Evolutionary conservation across 2,888 invertebrate genomes (phyloP).

Genomic region (Zhuqinia jingwanae): DNA sequence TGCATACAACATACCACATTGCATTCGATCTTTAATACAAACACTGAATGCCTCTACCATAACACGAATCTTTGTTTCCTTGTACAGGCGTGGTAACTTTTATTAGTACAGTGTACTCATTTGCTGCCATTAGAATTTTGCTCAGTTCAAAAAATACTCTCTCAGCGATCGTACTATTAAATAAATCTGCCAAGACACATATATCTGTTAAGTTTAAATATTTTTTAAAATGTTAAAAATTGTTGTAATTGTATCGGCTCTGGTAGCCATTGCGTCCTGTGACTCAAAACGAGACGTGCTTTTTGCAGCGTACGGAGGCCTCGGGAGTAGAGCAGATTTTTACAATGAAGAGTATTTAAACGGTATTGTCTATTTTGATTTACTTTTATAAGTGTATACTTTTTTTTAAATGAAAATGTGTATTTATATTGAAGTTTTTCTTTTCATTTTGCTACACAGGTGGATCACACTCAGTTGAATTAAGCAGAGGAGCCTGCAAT

Average conservation of each 20-base stretch:
- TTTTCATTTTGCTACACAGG: slow-evolving; percentile 36
- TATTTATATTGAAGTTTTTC: slow-evolving; percentile 12
- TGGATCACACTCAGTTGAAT: slow-evolving; percentile 23
- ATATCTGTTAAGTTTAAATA: not conserved
- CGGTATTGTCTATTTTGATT: slow-evolving; percentile 58
- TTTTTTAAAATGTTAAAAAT: slow-evolving; percentile 32
- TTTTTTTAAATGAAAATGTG: slow-evolving; percentile 1
- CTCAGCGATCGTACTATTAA: too few species aligned
- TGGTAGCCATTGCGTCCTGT: not conserved
- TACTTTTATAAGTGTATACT: too few species aligned
- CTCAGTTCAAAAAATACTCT: too few species aligned
- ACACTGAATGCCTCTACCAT: too few species aligned
- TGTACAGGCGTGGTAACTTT: too few species aligned
- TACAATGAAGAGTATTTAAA: slow-evolving; percentile 75
- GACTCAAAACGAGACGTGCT: slow-evolving; percentile 69
- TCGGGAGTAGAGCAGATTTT: slow-evolving; percentile 72
- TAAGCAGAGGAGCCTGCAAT: slow-evolving; percentile 69
- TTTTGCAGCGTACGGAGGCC: slow-evolving; percentile 70
- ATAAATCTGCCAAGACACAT: too few species aligned
- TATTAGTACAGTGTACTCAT: too few species aligned
- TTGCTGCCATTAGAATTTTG: too few species aligned
- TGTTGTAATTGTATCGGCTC: not conserved
- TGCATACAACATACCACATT: too few species aligned
- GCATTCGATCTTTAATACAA: not conserved
- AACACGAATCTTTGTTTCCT: too few species aligned